These are phyloP conservation scores for Gymnorhina tibicen DNA, from an alignment of 2,113 vertebrate genomes.

Conservation along the genomic window DNA sequence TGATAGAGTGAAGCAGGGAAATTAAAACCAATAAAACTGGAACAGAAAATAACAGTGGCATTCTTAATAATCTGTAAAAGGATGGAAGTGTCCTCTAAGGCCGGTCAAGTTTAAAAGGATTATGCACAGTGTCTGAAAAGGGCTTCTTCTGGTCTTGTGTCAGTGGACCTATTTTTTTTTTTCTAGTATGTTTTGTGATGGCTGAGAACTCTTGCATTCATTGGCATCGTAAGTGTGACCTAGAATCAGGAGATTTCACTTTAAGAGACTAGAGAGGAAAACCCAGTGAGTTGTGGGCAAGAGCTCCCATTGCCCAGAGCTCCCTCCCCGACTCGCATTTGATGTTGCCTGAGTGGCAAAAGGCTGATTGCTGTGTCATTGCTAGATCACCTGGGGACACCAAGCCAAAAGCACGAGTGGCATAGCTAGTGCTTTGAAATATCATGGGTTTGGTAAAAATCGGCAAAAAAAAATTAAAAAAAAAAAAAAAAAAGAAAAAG, in stretches of 20 bases:
- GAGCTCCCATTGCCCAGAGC: background rate
- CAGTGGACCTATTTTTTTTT: background rate
- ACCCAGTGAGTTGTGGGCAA: rapidly evolving
- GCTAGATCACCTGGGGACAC: background rate
- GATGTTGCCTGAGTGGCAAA: background rate
- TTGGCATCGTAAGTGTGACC: background rate
- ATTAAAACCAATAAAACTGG: slow-evolving; percentile 47
- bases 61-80: slow-evolving; percentile 23
- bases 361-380: background rate
- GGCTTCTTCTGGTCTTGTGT: background rate
- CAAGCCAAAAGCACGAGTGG: background rate
- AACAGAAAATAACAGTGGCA: slow-evolving; percentile 8
- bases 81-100: background rate
- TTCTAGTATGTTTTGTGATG: background rate
- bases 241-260: background rate
- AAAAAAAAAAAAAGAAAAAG: background rate
- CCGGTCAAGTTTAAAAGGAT: background rate
- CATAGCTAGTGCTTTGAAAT: background rate
- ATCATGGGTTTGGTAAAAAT: background rate
- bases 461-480: background rate
- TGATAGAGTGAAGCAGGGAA: slow-evolving; percentile 27
- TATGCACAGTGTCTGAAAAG: background rate
- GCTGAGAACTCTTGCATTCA: background rate
- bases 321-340: rapidly evolving
- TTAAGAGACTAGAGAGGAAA: background rate